Evolutionary conservation across 2,888 invertebrate species (phyloP).

Genomic region (Fragum fragum): DNA sequence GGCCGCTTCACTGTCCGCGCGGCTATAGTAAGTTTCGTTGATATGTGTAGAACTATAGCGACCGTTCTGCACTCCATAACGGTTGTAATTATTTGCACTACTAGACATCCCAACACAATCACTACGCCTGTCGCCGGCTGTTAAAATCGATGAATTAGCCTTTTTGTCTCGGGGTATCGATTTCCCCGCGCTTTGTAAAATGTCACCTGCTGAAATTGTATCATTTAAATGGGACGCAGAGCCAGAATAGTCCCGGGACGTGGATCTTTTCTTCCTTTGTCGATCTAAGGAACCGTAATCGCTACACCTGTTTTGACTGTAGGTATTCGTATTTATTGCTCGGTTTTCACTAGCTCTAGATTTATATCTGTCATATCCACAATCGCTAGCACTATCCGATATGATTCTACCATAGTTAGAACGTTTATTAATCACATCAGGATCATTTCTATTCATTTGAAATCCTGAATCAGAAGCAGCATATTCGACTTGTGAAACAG

Average conservation of each 20-base stretch:
- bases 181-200: slow-evolving; percentile 55
- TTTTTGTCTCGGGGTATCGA: slow-evolving; percentile 51
- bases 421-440: background rate
- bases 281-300: slow-evolving; percentile 12
- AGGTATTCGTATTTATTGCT: slow-evolving; percentile 9
- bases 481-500: slow-evolving; percentile 31
- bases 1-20: slow-evolving; percentile 41
- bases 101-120: background rate
- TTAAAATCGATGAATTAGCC: slow-evolving; percentile 53
- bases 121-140: slow-evolving; percentile 29
- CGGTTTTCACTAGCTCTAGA: background rate
- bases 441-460: background rate
- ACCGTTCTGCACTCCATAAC: background rate
- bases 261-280: background rate
- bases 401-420: slow-evolving; percentile 23
- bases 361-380: slow-evolving; percentile 34
- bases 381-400: slow-evolving; percentile 52
- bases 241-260: slow-evolving; percentile 7
- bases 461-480: slow-evolving; percentile 58
- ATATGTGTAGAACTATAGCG: background rate
- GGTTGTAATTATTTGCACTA: background rate
- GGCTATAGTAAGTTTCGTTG: slow-evolving; percentile 1
- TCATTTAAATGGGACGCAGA: slow-evolving; percentile 26
- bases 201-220: slow-evolving; percentile 50
- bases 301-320: background rate